Evolutionary conservation across 2,888 invertebrate species (phyloP), one percentile per base, ranked within the genome.

Genomic region (Zeuzera pyrina): DNA sequence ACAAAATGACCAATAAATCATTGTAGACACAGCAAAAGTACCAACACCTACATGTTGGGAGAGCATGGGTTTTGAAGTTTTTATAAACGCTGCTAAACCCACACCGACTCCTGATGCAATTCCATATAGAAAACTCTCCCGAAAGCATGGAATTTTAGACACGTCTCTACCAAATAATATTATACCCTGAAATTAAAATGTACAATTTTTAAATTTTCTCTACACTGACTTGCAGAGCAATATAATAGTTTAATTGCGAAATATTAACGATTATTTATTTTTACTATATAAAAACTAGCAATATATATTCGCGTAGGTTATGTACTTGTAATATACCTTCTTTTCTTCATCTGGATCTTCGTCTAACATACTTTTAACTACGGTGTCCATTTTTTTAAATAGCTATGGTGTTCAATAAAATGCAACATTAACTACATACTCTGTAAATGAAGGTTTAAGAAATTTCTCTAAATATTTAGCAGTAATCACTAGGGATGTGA

Each of bases 111-210:
- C 93, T 26, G 90, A 85, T 30, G 86, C 68, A 31, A 93, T 87
- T 6, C 93, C 93, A 65, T 90, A 90, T 0, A 94, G 58, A 53
- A 91, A 90, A 58, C 91, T 91, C 51, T 88, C 88, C 39, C 92
- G 85, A 62, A 93, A 93, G 66, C 94, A 94, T 1, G 93, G 93
- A 37, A 94, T 90, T 71, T 90, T 85, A 0, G 89, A 76, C 12
- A 93, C 60, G 67, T 93, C 90, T 45, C 88, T 83, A 6, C 92
- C 92, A 63, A 92, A 91, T 30, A 92, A 46, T 7, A 85, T 58
- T 3, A 90, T 43, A 16, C 85, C 74, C 88, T 89, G 67, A 28
- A 40, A 37, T 42, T 14, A 39, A 33, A 38, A 19, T n/a, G n/a
- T 12, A 10, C 19, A 19, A 19, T 19, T 8, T 19, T 19, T 19